Base-by-base conservation (phyloP, 2,113 vertebrate genomes). In the Microtus ochrogaster region DNA sequence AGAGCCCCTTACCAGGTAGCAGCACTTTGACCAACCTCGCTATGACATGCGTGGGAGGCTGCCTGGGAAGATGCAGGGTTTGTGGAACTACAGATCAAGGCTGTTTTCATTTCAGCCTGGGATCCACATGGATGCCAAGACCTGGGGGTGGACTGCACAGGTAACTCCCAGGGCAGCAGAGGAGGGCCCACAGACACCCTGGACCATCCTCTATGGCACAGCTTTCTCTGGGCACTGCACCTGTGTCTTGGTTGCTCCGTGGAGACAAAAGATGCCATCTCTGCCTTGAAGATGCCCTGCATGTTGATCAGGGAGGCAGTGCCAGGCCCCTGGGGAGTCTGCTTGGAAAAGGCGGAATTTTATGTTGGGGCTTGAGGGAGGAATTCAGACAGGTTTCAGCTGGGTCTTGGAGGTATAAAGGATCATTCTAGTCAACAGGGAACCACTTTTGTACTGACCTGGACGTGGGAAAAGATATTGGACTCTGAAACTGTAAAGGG, bases 181-280 rank as follows among this genome's bases (percentile, higher is more conserved):
- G 36, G n/a, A 55, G 5, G 14, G 36, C 30, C n/a, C 55, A 6
- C 36, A 2, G 44, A 44, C 0, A 0, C 19, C 24, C 7, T 21
- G 81, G 2, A n/a, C 52, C 21, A 5, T 28, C 36, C 1, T 70
- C 6, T 0, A 24, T 55, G 19, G 21, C 0, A 24, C 30, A 44
- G 39, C 52, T 47, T 5, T 28, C 11, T 33, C 30, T 47, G 4
- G 2, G 3, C 11, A 19, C 26, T 7, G 21, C 16, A 0, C 26
- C 10, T 19, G 41, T 1, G 9, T 33, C 17, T 5, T 5, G 17
- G 2, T 17, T 72, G 36, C 52, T 28, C 55, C 55, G 73, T 70
- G 70, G n/a, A 66, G 39, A 58, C 13, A 26, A n/a, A 44, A 3
- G 0, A 14, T 14, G 55, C 28, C 7, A 12, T 72, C 30, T 3